phyloP scores from a whole-genome alignment of 2,888 invertebrate species.

The Ichneumoninae sp. region DNA sequence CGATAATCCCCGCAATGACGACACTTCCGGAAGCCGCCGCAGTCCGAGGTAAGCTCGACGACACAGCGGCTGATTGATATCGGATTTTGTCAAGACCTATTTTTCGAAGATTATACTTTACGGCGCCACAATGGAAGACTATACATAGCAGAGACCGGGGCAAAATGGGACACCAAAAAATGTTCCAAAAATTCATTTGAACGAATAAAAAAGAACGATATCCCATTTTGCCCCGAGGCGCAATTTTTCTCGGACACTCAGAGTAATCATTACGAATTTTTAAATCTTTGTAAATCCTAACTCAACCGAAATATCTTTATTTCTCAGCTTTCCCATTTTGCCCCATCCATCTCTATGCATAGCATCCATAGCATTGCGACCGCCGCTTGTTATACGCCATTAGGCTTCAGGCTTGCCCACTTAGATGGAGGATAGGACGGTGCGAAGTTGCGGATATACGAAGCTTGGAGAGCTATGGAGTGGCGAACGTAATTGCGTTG shows the following conservation, averaged over 20 bases:
- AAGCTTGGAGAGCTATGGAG: neutral
- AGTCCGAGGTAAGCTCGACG: constrained; percentile 12
- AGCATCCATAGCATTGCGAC: neutral
- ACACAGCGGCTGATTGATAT: neutral
- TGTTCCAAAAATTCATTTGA: too few relatives aligned
- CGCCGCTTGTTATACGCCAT: constrained; percentile 24
- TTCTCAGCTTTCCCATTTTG: neutral
- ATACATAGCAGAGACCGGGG: neutral
- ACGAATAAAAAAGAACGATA: too few relatives aligned
- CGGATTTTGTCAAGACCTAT: neutral
- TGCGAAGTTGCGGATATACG: constrained; percentile 2
- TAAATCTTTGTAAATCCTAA: neutral
- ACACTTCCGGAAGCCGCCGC: neutral
- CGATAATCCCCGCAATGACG: constrained; percentile 8
- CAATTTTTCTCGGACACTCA: too few relatives aligned
- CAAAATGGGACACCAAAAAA: too few relatives aligned
- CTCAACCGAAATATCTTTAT: neutral
- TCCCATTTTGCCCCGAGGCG: too few relatives aligned
- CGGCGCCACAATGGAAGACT: neutral
- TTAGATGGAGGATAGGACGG: constrained; percentile 10
- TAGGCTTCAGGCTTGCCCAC: constrained; percentile 24
- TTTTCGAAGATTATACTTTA: neutral
- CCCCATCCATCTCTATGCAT: neutral
- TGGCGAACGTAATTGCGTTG: constrained; percentile 17
- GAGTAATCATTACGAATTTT: too few relatives aligned